Conservation (phyloP, 2,888 invertebrate genomes). For the Disparrhopalites patrizii region DNA sequence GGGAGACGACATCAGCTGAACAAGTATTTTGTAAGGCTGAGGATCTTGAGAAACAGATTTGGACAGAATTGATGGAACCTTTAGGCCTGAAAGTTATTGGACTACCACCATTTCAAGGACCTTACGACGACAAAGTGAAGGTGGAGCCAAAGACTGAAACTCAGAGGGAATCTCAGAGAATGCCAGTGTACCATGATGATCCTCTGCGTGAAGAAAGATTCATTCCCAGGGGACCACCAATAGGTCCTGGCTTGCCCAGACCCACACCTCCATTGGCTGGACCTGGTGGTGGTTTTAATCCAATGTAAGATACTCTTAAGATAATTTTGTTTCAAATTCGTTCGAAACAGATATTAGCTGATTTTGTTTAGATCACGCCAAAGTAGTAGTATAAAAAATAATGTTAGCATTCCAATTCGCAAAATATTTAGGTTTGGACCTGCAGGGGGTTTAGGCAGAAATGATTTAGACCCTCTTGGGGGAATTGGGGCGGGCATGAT, state of each 20-base stretch:
- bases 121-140: conserved; percentile 35
- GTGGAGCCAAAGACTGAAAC: background rate
- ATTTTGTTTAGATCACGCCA: background rate
- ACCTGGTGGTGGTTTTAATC: conserved; percentile 30
- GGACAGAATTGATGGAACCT: conserved; percentile 41
- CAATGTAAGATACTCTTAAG: conserved; percentile 30
- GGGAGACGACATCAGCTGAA: background rate
- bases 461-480: conserved; percentile 43
- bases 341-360: background rate
- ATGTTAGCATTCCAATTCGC: background rate
- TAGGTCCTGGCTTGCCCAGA: background rate
- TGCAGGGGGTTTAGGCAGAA: conserved; percentile 37
- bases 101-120: conserved; percentile 34
- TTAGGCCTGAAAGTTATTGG: conserved; percentile 36
- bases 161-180: background rate
- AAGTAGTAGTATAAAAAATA: no score
- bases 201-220: conserved; percentile 24
- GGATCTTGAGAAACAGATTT: conserved; percentile 36
- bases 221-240: background rate
- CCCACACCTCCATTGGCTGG: conserved; percentile 7
- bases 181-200: conserved; percentile 1
- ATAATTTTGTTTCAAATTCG: background rate
- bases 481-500: conserved; percentile 39
- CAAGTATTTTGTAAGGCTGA: conserved; percentile 30
- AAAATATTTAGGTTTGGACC: conserved; percentile 20